Evolutionary conservation across 2,797 vertebrate genomes (phyloP).

Genomic region (Micromesistius poutassou): DNA sequence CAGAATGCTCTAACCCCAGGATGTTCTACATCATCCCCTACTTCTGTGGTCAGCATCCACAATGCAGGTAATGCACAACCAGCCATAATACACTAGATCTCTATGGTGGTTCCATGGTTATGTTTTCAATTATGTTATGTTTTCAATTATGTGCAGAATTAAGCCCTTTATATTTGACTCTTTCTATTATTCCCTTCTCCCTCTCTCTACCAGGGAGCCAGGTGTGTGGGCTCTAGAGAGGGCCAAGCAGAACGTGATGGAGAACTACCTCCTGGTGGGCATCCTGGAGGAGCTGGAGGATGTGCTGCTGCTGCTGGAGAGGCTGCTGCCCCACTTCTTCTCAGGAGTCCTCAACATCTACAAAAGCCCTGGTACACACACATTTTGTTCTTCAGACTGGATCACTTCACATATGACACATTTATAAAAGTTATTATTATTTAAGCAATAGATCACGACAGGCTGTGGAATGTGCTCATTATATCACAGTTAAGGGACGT

Average conservation of each 20-base stretch:
- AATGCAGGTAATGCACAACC: slow-evolving; percentile 84
- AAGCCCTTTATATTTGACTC: neutral
- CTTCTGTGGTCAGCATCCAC: slow-evolving; percentile 97
- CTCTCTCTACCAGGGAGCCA: slow-evolving; percentile 79
- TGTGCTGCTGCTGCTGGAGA: slow-evolving; percentile 94
- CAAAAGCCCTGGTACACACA: slow-evolving; percentile 87
- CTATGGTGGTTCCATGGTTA: neutral
- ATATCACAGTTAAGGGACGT: too few species aligned
- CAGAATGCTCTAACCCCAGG: slow-evolving; percentile 95
- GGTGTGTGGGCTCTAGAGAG: slow-evolving; percentile 95
- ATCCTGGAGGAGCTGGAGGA: slow-evolving; percentile 97
- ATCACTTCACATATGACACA: neutral
- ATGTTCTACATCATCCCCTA: slow-evolving; percentile 99
- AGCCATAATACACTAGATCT: neutral
- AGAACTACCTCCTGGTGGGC: slow-evolving; percentile 97
- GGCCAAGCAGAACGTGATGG: slow-evolving; percentile 93
- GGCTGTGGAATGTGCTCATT: too few species aligned
- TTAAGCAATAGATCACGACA: too few species aligned
- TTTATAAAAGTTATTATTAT: neutral
- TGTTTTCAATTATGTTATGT: neutral
- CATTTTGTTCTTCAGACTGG: neutral
- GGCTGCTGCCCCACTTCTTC: slow-evolving; percentile 99
- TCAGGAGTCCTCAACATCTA: slow-evolving; percentile 93
- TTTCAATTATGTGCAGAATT: neutral
- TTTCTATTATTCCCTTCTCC: neutral